phyloP scores from a whole-genome alignment of 2,888 invertebrate species.

The Trissolcus japonicus region DNA sequence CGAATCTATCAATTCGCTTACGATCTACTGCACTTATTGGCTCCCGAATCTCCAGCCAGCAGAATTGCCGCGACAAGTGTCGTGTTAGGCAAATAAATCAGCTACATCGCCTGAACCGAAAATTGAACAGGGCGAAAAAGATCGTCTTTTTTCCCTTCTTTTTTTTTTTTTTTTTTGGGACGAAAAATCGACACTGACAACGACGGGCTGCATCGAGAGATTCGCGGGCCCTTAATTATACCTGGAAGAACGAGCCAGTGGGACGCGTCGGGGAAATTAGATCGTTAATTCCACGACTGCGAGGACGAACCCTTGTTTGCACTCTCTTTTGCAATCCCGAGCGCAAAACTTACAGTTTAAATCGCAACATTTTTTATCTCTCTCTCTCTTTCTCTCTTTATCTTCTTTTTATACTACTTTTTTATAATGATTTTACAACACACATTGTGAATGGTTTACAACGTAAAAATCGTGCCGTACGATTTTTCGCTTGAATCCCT shows the following conservation, averaged over 20 bases:
- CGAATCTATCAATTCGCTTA: slow-evolving; percentile 55
- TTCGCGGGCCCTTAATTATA: slow-evolving; percentile 36
- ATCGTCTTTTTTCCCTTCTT: neutral
- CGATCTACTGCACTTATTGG: slow-evolving; percentile 46
- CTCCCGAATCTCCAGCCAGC: slow-evolving; percentile 38
- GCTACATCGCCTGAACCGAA: neutral
- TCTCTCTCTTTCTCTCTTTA: neutral
- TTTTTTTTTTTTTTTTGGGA: neutral
- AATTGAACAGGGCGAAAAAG: no score
- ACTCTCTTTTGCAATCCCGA: slow-evolving; percentile 9
- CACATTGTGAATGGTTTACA: slow-evolving; percentile 21
- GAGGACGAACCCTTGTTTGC: neutral
- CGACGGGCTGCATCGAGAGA: slow-evolving; percentile 25
- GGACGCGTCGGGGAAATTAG: slow-evolving; percentile 35
- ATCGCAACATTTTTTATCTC: slow-evolving; percentile 3
- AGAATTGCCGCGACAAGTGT: slow-evolving; percentile 17
- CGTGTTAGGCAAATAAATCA: slow-evolving; percentile 29
- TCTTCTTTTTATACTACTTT: slow-evolving; percentile 7
- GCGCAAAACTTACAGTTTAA: slow-evolving; percentile 22
- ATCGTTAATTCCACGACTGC: neutral
- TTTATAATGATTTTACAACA: slow-evolving; percentile 22
- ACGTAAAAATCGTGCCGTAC: slow-evolving; percentile 23
- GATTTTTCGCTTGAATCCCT: slow-evolving; percentile 1
- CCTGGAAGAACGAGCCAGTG: slow-evolving; percentile 38
- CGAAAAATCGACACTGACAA: neutral